Evolutionary conservation across 2,797 vertebrate genomes (phyloP), one percentile per base, ranked within the genome.

Genomic region (Lepilemur ruficaudatus): DNA sequence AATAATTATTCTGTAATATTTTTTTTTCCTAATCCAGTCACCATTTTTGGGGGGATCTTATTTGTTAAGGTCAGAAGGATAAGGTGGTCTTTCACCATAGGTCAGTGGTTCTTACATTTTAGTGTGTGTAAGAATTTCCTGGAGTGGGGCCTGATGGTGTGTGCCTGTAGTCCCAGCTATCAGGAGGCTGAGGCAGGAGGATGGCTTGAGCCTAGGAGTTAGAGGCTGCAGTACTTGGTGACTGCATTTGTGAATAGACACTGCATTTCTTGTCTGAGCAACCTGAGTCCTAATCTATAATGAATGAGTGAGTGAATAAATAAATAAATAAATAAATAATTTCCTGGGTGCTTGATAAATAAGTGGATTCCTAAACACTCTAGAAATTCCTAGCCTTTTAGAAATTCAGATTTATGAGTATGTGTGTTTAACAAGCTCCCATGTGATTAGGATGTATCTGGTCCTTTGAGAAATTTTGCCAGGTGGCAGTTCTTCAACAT

Each of bases 401-500:
- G 52, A 86, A 70, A 93, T 90, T 91, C 18, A 41, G 1, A 41
- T 35, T 70, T 79, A 55, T 2, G 75, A 35, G 18, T 61, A 7
- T 91, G 32, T 12, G 52, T 91, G 82, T 78, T 80, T 89, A 75
- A 48, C 11, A 95, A 55, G 46, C 38, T 87, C 25, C n/a, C 52
- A 69, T 57, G 23, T 70, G 52, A 50, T 83, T 69, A 69, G 17
- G 22, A 43, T 69, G 5, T 30, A 35, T 48, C n/a, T 52, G 67
- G 11, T 46, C 65, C 75, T 89, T 87, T 89, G 69, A 97, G 65
- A 93, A 96, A 61, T 82, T 86, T 65, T n/a, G 52, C 15, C 35
- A 90, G 35, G 28, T 95, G 30, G 15, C 22, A 43, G 22, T 76
- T 78, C n/a, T 78, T 89, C 9, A 93, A 78, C 15, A 91, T 75